Conservation (phyloP, 2,888 invertebrate genomes). For the Aleiodes testaceus region DNA sequence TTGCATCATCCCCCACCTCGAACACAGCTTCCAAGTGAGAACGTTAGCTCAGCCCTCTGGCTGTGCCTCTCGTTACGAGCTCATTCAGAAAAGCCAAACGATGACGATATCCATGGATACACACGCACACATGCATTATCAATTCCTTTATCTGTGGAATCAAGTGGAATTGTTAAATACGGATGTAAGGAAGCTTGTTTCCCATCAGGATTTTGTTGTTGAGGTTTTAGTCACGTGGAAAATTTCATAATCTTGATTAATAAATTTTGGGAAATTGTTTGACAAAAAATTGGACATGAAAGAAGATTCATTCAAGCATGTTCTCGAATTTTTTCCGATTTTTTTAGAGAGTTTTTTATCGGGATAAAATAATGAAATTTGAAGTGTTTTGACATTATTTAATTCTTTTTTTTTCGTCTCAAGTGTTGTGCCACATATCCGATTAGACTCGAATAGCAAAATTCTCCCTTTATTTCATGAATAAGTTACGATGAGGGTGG, state of each 20-base stretch:
- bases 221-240: no score
- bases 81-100: slow-evolving; percentile 65
- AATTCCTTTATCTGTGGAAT: slow-evolving; percentile 54
- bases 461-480: slow-evolving; percentile 14
- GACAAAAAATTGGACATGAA: no score
- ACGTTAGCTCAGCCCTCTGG: slow-evolving; percentile 61
- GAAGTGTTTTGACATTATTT: slow-evolving; percentile 16
- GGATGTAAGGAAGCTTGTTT: background rate
- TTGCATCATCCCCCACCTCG: slow-evolving; percentile 37
- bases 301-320: no score
- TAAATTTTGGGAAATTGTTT: no score
- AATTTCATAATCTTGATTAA: no score
- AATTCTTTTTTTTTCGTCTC: background rate
- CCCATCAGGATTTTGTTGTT: slow-evolving; percentile 8
- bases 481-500: slow-evolving; percentile 35
- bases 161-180: slow-evolving; percentile 70
- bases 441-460: slow-evolving; percentile 47
- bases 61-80: slow-evolving; percentile 72
- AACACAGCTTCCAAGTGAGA: slow-evolving; percentile 22
- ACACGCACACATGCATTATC: slow-evolving; percentile 43
- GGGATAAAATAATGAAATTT: slow-evolving; percentile 9
- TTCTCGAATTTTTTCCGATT: no score
- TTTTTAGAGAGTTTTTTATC: no score
- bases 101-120: slow-evolving; percentile 37
- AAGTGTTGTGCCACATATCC: slow-evolving; percentile 37